phyloP scores from a whole-genome alignment of 2,797 vertebrate species.

The Erithacus rubecula region DNA sequence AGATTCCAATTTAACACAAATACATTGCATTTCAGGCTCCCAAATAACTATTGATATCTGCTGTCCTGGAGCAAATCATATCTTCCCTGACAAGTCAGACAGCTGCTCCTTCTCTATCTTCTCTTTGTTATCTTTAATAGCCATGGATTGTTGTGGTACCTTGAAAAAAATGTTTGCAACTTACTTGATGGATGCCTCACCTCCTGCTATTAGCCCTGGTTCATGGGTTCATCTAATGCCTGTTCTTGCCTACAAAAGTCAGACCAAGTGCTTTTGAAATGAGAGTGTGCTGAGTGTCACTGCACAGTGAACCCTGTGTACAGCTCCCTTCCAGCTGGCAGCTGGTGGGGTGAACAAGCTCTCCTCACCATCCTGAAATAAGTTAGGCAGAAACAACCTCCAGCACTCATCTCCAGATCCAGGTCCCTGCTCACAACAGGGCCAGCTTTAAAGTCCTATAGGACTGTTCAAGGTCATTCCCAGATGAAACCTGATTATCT shows the following conservation, averaged over 20 bases:
- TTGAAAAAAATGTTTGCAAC: neutral
- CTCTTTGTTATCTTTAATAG: conserved; percentile 53
- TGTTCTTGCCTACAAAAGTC: neutral
- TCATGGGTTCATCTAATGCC: neutral
- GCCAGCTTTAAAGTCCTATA: neutral
- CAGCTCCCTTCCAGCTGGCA: neutral
- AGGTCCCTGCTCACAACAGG: neutral
- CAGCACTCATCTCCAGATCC: neutral
- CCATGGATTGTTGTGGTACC: neutral
- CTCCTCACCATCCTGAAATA: neutral
- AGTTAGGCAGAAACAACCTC: neutral
- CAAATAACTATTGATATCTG: conserved; percentile 64
- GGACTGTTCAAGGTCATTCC: neutral
- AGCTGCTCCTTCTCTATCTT: conserved; percentile 48
- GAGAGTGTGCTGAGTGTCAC: neutral
- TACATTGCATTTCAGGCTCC: conserved; percentile 33
- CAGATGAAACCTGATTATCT: neutral
- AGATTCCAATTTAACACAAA: conserved; percentile 49
- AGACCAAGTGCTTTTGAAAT: neutral
- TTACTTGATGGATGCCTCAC: conserved; percentile 16
- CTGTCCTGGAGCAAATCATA: conserved; percentile 59
- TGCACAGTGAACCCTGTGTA: neutral
- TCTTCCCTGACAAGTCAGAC: conserved; percentile 41
- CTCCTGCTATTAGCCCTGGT: conserved; percentile 30
- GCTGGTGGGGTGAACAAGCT: neutral